These are phyloP conservation scores for Scrobipalpa costella DNA, from an alignment of 2,888 invertebrate genomes.

Conservation along the genomic window DNA sequence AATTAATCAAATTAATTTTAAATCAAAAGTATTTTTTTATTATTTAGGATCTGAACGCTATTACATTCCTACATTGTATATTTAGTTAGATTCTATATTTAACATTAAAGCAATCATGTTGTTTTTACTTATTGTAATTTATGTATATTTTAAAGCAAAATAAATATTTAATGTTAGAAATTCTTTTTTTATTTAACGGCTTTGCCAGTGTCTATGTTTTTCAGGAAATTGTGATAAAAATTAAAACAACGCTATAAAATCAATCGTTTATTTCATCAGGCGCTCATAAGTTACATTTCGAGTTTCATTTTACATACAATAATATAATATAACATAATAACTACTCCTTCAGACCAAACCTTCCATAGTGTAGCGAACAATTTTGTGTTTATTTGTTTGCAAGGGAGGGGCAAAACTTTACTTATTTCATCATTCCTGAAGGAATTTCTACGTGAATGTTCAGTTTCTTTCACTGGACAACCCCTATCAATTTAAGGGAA, in stretches of 20 bases:
- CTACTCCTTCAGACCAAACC: not conserved
- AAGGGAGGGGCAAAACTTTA: too few relatives aligned
- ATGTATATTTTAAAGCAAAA: not conserved
- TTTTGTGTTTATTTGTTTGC: too few relatives aligned
- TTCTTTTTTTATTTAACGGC: not conserved
- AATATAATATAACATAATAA: slow-evolving; percentile 29
- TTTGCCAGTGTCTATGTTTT: too few relatives aligned
- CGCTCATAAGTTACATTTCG: slow-evolving; percentile 51
- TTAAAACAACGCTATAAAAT: slow-evolving; percentile 41
- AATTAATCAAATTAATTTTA: not conserved
- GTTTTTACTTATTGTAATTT: not conserved
- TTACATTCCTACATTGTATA: slow-evolving; percentile 17
- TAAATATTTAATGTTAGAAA: not conserved
- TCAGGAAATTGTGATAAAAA: too few relatives aligned
- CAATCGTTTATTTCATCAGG: slow-evolving; percentile 49
- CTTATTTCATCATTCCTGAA: too few relatives aligned
- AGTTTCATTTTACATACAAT: slow-evolving; percentile 39
- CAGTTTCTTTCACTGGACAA: too few relatives aligned
- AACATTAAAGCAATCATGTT: not conserved
- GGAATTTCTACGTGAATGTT: too few relatives aligned
- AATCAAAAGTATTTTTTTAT: slow-evolving; percentile 12
- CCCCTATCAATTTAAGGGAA: too few relatives aligned
- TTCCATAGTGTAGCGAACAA: not conserved
- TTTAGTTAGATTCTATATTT: not conserved
- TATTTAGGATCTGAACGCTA: not conserved